Conservation (phyloP, 53 echinoderm and acorn worm genomes). For the Echinarachnius parma region DNA sequence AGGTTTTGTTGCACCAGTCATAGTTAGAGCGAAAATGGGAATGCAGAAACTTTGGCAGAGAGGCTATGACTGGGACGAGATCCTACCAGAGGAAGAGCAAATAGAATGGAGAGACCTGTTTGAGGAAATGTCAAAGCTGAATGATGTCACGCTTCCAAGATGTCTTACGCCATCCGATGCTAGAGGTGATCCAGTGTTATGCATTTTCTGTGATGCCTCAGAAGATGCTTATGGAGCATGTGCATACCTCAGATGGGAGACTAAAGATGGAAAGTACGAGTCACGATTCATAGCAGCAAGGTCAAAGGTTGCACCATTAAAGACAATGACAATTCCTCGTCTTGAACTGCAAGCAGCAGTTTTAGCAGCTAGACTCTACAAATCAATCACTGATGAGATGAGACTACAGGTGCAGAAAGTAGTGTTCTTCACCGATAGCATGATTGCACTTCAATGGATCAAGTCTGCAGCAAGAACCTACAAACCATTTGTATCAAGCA, state of each 20-base stretch:
- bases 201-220: constrained; percentile 67
- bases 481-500: constrained; percentile 55
- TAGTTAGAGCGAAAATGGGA: constrained; percentile 41
- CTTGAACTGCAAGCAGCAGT: constrained; percentile 56
- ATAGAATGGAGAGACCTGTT: constrained; percentile 36
- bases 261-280: constrained; percentile 7
- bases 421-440: constrained; percentile 64
- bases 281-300: constrained; percentile 44
- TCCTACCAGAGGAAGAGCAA: background rate
- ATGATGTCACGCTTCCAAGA: constrained; percentile 13
- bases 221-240: constrained; percentile 61
- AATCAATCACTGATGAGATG: constrained; percentile 41
- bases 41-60: constrained; percentile 46
- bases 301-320: constrained; percentile 55
- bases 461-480: constrained; percentile 42
- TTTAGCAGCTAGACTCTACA: constrained; percentile 40
- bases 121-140: constrained; percentile 41
- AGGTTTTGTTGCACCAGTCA: constrained; percentile 35
- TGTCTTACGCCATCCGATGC: constrained; percentile 26
- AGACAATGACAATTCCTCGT: constrained; percentile 38
- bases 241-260: constrained; percentile 59
- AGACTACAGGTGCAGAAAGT: constrained; percentile 21
- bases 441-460: constrained; percentile 53
- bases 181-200: constrained; percentile 17
- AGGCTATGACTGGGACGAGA: constrained; percentile 47